Percentiles rank a stretch among this genome's conserved stretches.
Conservation (phyloP, 2,113 vertebrate genomes). For the Prunella fulvescens region DNA sequence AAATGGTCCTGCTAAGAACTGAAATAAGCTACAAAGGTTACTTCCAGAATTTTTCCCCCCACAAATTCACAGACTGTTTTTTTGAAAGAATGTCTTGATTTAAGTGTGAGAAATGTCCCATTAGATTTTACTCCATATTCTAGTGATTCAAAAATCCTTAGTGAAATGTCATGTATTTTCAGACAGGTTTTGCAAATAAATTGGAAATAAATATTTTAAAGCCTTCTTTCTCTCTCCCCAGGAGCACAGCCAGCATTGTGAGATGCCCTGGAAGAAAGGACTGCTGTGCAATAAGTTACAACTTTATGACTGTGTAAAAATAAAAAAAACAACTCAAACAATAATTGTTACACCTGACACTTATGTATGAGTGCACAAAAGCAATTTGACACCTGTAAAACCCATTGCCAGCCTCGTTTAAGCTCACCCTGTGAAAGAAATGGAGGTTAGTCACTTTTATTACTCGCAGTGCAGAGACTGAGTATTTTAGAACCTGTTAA, state of each 20-base stretch:
- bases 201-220: neutral
- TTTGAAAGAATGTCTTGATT: neutral
- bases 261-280: neutral
- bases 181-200: neutral
- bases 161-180: neutral
- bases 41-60: neutral
- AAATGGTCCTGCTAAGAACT: neutral
- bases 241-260: neutral
- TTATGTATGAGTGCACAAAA: neutral
- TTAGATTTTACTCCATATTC: neutral
- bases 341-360: neutral
- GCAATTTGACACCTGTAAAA: conserved; percentile 8
- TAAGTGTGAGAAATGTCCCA: neutral
- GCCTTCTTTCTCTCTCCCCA: neutral
- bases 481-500: neutral
- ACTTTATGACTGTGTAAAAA: neutral
- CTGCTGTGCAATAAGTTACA: neutral
- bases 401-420: neutral
- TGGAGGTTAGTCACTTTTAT: neutral
- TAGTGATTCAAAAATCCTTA: neutral
- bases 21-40: neutral
- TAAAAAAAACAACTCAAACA: neutral
- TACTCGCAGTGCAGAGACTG: accelerated
- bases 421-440: neutral
- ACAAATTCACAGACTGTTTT: neutral